Percentiles rank a stretch among this genome's conserved stretches.
These are phyloP conservation scores for Arnoldichthys spilopterus DNA, from an alignment of 2,797 vertebrate genomes.

Conservation along the genomic window DNA sequence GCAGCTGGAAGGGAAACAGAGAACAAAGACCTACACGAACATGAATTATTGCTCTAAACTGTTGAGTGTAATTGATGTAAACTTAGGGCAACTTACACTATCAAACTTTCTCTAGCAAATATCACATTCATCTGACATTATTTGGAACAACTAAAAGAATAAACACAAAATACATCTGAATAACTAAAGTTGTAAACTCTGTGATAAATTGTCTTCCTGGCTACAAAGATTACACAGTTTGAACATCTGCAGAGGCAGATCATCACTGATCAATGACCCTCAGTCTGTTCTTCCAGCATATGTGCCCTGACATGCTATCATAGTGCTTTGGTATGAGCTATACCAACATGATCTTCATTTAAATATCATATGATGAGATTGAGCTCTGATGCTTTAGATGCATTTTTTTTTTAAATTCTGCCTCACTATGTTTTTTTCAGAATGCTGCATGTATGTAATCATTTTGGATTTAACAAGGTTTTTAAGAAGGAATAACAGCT, in stretches of 20 bases:
- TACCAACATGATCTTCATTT: background rate
- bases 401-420: no score
- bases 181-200: no score
- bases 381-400: background rate
- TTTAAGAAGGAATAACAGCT: no score
- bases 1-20: no score
- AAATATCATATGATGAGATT: constrained; percentile 1
- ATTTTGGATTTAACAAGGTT: no score
- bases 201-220: background rate
- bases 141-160: background rate
- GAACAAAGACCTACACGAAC: no score
- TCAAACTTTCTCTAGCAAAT: no score
- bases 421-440: no score
- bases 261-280: background rate
- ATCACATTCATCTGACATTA: background rate
- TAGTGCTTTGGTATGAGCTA: background rate
- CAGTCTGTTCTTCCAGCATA: background rate
- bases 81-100: no score
- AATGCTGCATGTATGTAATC: no score
- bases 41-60: background rate
- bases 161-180: no score
- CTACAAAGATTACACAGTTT: background rate
- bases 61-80: background rate
- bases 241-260: background rate
- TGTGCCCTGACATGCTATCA: background rate